These are phyloP conservation scores for Apogon hyalosoma DNA, from an alignment of 2,797 vertebrate genomes.

Conservation along the genomic window DNA sequence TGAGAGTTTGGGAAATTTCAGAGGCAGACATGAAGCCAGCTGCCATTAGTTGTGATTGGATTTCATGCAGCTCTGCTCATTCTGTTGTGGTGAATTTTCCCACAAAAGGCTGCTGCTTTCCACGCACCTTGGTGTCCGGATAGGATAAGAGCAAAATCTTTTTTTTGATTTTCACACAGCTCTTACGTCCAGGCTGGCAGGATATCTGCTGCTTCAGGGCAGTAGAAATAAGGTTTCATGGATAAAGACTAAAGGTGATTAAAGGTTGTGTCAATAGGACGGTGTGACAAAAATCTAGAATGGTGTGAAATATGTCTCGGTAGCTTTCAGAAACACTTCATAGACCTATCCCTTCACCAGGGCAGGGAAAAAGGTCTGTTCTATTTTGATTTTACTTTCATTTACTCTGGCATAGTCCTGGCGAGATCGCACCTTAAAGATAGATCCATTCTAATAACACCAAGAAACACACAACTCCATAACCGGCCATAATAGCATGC, in stretches of 20 bases:
- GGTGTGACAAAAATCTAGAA: conserved; percentile 54
- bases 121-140: conserved; percentile 61
- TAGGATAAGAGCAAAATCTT: conserved; percentile 67
- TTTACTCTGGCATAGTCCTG: conserved; percentile 12
- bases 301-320: conserved; percentile 53
- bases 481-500: not conserved
- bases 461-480: not conserved
- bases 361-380: conserved; percentile 5
- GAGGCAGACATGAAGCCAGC: conserved; percentile 55
- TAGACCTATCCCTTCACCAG: conserved; percentile 24
- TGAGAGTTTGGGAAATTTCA: conserved; percentile 46
- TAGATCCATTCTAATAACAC: not conserved
- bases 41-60: conserved; percentile 71
- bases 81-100: conserved; percentile 68
- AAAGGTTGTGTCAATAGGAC: conserved; percentile 59
- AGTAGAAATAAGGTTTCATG: conserved; percentile 65
- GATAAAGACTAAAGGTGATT: conserved; percentile 72
- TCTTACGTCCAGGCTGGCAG: conserved; percentile 43
- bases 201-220: conserved; percentile 55
- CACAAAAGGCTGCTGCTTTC: conserved; percentile 40
- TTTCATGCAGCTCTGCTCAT: conserved; percentile 70
- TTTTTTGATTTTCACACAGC: conserved; percentile 66
- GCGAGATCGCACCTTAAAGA: conserved; percentile 6
- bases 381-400: conserved; percentile 30
- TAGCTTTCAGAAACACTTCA: conserved; percentile 40